Conservation (phyloP, 2,797 vertebrate genomes). For the Selene dorsalis region DNA sequence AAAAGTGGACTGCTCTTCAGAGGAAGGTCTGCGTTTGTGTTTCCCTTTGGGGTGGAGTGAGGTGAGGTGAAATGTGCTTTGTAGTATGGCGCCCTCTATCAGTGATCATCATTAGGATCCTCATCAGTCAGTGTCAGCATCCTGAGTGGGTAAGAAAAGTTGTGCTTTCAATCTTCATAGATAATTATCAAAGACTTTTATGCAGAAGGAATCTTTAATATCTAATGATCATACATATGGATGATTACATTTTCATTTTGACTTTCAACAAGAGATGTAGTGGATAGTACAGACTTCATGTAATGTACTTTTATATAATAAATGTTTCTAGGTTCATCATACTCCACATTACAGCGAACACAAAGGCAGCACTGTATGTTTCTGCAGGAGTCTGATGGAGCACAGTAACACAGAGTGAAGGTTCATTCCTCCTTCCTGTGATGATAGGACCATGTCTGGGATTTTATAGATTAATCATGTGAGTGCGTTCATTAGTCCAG, state of each 20-base stretch:
- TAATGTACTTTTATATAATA: background rate
- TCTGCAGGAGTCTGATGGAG: constrained; percentile 6
- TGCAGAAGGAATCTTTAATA: background rate
- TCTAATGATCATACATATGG: background rate
- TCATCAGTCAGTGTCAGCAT: background rate
- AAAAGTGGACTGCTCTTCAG: background rate
- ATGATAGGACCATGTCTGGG: background rate
- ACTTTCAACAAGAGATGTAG: background rate
- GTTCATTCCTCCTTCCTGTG: background rate
- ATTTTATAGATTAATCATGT: constrained; percentile 15
- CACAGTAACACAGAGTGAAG: constrained; percentile 2
- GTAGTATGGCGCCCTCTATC: constrained; percentile 66
- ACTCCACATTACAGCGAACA: background rate
- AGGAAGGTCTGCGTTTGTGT: background rate
- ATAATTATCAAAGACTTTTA: background rate
- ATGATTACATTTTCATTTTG: background rate
- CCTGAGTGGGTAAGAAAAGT: background rate
- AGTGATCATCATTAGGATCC: background rate
- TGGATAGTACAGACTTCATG: background rate
- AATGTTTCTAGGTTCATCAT: background rate
- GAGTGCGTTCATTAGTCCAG: constrained; percentile 27
- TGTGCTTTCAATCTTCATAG: background rate
- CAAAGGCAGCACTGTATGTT: background rate
- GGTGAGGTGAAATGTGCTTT: constrained; percentile 14
- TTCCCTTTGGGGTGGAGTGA: background rate